Base-by-base conservation (phyloP, 2,888 invertebrate genomes). In the Clunio marinus region DNA sequence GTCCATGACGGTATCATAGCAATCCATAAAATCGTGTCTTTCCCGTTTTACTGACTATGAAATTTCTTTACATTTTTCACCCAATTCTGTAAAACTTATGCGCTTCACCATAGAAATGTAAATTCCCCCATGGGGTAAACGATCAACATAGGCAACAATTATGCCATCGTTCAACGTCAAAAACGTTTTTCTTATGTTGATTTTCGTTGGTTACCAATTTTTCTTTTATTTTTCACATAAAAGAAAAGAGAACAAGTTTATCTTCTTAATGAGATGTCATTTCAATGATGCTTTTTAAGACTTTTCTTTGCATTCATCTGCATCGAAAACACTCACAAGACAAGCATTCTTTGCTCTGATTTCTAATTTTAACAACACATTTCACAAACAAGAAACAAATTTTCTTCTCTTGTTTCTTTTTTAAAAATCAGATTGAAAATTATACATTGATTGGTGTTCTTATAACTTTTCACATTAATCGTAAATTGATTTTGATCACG, bases 61-160 rank as follows among this genome's bases (percentile, higher is more conserved):
- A 41, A 63, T 63, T 35, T 41, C 45, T 45, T 63, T 63, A 63
- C 63, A 63, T 45, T 41, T 45, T 63, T 63, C 63, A 63, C 63
- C 63, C 63, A 63, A 41, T 63, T 63, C 35, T 63, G 63, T 63
- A 63, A 24, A n/a, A 60, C 2, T 51, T 8, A 20, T 17, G 51
- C 10, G n/a, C 51, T 37, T 37, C 63, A 63, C 63, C 63, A 63
- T 63, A 63, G 63, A 41, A 63, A 63, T 60, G 41, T 41, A 15
- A n/a, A n/a, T n/a, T n/a, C n/a, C n/a, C 60, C 58, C 58, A 28
- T 27, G n/a, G 17, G 15, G 37, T 10, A 10, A 24, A 55, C 13
- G 25, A 24, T 17, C 32, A 20, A 51, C 20, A 45, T 25, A 4
- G 25, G 13, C n/a, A n/a, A 25, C 24, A 63, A 63, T 63, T 63